phyloP scores from a whole-genome alignment of 2,113 vertebrate genomes.

The Phainopepla nitens region DNA sequence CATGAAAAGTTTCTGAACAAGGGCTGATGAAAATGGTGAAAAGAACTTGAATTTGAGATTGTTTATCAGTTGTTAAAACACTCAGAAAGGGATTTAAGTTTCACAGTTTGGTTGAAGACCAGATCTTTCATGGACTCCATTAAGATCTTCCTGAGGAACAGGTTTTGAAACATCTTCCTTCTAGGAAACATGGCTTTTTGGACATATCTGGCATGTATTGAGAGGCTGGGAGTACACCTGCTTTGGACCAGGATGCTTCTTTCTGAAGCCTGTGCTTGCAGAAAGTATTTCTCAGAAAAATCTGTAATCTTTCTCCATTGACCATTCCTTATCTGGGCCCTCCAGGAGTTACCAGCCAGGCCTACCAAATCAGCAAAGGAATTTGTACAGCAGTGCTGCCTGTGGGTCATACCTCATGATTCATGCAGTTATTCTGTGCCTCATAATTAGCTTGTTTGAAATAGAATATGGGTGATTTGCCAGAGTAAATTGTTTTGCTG shows the following conservation, averaged over 20 bases:
- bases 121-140: background rate
- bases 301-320: background rate
- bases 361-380: background rate
- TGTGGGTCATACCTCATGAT: background rate
- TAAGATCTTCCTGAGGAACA: background rate
- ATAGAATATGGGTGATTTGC: background rate
- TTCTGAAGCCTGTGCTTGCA: background rate
- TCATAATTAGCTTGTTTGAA: background rate
- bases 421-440: background rate
- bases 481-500: background rate
- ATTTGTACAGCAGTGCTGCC: background rate
- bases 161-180: background rate
- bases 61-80: background rate
- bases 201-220: rapidly evolving
- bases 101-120: background rate
- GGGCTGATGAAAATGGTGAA: background rate
- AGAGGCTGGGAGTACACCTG: background rate
- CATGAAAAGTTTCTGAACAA: background rate
- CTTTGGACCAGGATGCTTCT: background rate
- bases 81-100: background rate
- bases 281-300: background rate
- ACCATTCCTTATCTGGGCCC: background rate
- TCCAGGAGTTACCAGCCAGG: background rate
- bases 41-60: background rate
- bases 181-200: background rate